Conservation (phyloP, 92 coral and sea anemone species). For the Zoanthus sansibaricus region DNA sequence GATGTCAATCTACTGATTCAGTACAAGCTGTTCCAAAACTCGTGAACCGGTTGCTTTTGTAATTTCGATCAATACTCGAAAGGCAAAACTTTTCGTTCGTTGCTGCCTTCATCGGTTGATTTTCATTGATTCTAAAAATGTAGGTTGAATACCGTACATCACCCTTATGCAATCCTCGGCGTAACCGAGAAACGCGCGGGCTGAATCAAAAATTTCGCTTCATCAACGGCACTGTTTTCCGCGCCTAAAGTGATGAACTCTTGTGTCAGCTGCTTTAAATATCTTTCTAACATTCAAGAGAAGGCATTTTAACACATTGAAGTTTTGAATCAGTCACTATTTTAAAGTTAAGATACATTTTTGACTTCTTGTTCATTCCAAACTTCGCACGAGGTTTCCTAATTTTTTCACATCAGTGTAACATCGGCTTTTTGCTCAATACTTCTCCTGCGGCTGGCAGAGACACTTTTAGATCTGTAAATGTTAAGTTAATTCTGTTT, state of each 20-base stretch:
- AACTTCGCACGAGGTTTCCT: neutral
- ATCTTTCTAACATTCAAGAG: neutral
- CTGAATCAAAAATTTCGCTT: neutral
- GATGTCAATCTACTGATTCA: too few relatives aligned
- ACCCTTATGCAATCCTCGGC: neutral
- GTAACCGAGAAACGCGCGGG: neutral
- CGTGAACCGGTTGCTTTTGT: too few relatives aligned
- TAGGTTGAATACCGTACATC: neutral
- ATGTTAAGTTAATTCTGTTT: neutral
- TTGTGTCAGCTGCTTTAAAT: neutral
- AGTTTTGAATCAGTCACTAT: neutral
- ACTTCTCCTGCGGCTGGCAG: neutral
- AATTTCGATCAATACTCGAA: too few relatives aligned
- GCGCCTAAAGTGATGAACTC: conserved; percentile 15
- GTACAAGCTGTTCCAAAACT: too few relatives aligned
- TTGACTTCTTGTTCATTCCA: neutral
- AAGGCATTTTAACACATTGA: conserved; percentile 22
- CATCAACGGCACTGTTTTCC: neutral
- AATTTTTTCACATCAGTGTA: neutral
- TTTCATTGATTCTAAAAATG: neutral
- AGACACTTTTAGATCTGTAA: neutral
- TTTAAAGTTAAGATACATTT: neutral
- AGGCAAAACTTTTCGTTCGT: neutral
- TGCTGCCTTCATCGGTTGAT: neutral
- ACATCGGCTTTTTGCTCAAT: neutral